A percentile compares a stretch with the other conserved stretches of the same genome.
Evolutionary conservation across 2,113 vertebrate genomes (phyloP).

Genomic region (Eurystomus gularis): DNA sequence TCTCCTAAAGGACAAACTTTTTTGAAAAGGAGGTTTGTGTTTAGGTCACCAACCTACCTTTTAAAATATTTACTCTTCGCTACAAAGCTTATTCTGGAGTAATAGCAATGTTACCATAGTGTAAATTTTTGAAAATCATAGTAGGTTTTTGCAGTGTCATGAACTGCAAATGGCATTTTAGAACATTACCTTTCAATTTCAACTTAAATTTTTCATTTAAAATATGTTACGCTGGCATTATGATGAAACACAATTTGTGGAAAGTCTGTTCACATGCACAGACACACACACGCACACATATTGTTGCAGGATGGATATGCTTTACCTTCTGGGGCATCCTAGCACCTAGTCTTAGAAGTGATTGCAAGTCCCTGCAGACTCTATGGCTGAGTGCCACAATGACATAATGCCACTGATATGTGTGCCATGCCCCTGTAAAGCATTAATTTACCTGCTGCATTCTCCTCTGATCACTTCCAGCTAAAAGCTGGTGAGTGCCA

Average conservation of each 20-base stretch:
- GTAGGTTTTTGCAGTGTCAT: not conserved
- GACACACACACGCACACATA: rapidly evolving
- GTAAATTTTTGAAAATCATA: not conserved
- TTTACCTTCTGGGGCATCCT: not conserved
- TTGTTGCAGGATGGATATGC: not conserved
- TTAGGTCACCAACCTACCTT: not conserved
- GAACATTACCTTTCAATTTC: not conserved
- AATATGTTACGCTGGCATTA: rapidly evolving
- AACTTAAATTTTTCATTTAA: not conserved
- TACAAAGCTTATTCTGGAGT: not conserved
- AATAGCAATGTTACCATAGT: not conserved
- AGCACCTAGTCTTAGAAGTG: not conserved
- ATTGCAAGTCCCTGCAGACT: not conserved
- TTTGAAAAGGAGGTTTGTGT: not conserved
- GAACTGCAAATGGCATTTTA: not conserved
- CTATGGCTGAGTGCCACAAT: not conserved
- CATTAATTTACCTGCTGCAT: conserved; percentile 38
- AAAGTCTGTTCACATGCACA: rapidly evolving
- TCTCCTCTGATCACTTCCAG: conserved; percentile 1
- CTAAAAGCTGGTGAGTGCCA: conserved; percentile 58
- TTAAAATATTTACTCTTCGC: not conserved
- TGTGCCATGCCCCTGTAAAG: not conserved
- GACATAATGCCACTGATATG: not conserved
- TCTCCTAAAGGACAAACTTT: not conserved
- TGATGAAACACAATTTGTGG: not conserved